A percentile compares a stretch with the other conserved stretches of the same genome.
phyloP scores from a whole-genome alignment of 92 coral and sea anemone species.

The Palythoa grandiflora region DNA sequence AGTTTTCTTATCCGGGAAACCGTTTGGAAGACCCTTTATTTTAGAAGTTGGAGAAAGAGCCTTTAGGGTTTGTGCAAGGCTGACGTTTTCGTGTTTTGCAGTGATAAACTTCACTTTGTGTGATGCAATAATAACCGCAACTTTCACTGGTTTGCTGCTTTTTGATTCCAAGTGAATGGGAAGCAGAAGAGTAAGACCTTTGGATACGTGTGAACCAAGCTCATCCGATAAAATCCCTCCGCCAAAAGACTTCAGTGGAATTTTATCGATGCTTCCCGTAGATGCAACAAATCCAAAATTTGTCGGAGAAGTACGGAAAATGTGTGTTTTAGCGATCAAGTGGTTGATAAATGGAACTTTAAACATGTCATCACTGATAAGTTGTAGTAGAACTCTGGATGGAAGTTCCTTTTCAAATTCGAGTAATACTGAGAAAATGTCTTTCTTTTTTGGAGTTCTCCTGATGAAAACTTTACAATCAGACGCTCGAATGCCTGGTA shows the following conservation, averaged over 20 bases:
- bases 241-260: constrained; percentile 90
- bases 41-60: constrained; percentile 90
- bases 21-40: constrained; percentile 75
- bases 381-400: constrained; percentile 79
- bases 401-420: constrained; percentile 90
- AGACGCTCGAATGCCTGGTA: constrained; percentile 72
- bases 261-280: constrained; percentile 89
- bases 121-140: constrained; percentile 79
- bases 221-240: constrained; percentile 88
- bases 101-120: constrained; percentile 81
- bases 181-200: constrained; percentile 87
- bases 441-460: constrained; percentile 81
- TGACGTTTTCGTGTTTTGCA: constrained; percentile 82
- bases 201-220: constrained; percentile 86
- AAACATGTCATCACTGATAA: constrained; percentile 85
- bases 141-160: constrained; percentile 81
- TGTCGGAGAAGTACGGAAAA: constrained; percentile 81
- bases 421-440: constrained; percentile 82
- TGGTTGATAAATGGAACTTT: constrained; percentile 91
- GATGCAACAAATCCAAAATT: constrained; percentile 98
- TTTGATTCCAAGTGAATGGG: constrained; percentile 84
- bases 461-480: constrained; percentile 90
- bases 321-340: constrained; percentile 81
- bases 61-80: constrained; percentile 80
- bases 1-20: constrained; percentile 79